phyloP scores from a whole-genome alignment of 2,888 invertebrate species.

The Scaptomyza polygonia region DNA sequence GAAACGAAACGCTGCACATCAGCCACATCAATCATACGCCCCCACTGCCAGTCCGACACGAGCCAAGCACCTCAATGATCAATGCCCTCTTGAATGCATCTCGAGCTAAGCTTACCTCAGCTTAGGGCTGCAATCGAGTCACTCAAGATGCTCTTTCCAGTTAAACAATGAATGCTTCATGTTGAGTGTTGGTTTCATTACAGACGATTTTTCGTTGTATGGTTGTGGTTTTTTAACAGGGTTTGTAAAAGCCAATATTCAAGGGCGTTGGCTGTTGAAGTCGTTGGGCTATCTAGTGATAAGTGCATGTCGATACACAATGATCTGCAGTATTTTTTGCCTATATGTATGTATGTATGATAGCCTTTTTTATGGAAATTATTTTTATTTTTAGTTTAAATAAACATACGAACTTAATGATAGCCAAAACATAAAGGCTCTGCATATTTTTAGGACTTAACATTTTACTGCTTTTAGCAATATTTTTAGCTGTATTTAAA shows the following conservation, averaged over 20 bases:
- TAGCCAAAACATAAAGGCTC: no score
- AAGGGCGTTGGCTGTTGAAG: slow-evolving; percentile 19
- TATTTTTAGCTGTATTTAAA: no score
- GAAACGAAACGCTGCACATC: slow-evolving; percentile 55
- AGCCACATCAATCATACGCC: slow-evolving; percentile 70
- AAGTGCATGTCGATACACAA: background rate
- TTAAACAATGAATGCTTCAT: slow-evolving; percentile 10
- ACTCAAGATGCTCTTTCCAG: slow-evolving; percentile 7
- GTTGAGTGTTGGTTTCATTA: slow-evolving; percentile 10
- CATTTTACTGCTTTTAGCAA: no score
- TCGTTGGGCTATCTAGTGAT: background rate
- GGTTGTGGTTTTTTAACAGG: background rate
- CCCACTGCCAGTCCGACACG: slow-evolving; percentile 43
- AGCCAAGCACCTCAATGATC: slow-evolving; percentile 49
- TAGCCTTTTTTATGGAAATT: no score
- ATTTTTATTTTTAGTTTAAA: no score
- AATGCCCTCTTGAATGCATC: slow-evolving; percentile 48
- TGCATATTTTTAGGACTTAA: no score
- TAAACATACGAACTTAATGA: no score
- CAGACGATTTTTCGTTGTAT: slow-evolving; percentile 7
- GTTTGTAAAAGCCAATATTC: background rate
- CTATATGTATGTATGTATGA: no score
- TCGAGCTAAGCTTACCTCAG: slow-evolving; percentile 4
- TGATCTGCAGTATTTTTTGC: background rate
- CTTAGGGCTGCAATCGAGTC: slow-evolving; percentile 41